Evolutionary conservation across 2,113 vertebrate species (phyloP), one percentile per base, ranked within the genome.

Genomic region (Amphilophus citrinellus): DNA sequence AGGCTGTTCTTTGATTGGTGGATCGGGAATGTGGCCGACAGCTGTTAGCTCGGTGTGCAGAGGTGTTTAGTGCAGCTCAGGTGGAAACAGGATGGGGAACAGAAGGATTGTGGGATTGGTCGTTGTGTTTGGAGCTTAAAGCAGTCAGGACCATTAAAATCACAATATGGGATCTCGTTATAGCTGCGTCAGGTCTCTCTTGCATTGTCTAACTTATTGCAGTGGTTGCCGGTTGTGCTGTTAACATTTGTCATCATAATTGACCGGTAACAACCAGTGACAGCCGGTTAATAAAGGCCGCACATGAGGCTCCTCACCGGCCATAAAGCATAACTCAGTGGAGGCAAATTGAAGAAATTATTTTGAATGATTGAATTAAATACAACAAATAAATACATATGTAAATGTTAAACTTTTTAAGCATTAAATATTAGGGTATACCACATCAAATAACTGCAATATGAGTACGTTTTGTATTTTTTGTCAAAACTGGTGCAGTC

Each of bases 61-160:
- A 66, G 3, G 65, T 44, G 20, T 39, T 66, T 9, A 76, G 2
- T 17, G 61, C 68, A 68, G 79, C 59, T 82, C 84, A 22, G 42
- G 61, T 50, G 73, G 66, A 79, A 76, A 73, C 42, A 17, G 22
- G 42, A 58, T 6, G 1, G 50, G 76, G 50, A 85, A 10, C 82
- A 80, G 84, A 84, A 37, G 58, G 22, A 73, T 39, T 20, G 61
- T 10, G 3, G 32, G n/a, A 65, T 82, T 47, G 22, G 62, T 37
- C 20, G 37, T 10, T 50, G 76, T 9, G 61, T 68, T 58, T 18
- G 27, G 27, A 53, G 59, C 65, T 73, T 76, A 6, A 75, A 53
- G 35, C 79, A 61, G 84, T 85, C 87, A 76, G 60, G 30, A 57
- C 44, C 22, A 15, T 18, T 47, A 68, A 27, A 68, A 42, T 27